Conservation (phyloP, 2,797 vertebrate species). For the Phataginus tetradactyla region DNA sequence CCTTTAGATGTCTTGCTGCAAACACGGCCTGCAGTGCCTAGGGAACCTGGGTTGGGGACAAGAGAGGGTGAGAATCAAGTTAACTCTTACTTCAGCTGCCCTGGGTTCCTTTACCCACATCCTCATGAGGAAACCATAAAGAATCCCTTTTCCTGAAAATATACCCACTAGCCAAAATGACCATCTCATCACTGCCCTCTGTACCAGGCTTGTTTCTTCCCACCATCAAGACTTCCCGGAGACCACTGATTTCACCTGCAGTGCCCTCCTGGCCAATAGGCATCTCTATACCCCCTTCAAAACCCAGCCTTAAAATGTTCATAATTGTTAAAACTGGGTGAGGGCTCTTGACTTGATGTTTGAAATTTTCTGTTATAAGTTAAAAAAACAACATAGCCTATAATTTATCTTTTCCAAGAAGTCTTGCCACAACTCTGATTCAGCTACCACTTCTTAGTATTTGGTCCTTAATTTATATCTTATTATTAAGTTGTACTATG, state of each 20-base stretch:
- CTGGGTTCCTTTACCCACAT: conserved; percentile 9
- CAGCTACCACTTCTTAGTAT: background rate
- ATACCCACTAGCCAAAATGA: background rate
- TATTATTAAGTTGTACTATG: conserved; percentile 37
- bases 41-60: conserved; percentile 89
- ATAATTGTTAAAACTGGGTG: background rate
- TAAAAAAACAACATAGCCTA: background rate
- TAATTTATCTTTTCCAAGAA: conserved; percentile 58
- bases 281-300: background rate
- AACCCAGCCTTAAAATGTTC: background rate
- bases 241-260: background rate
- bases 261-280: background rate
- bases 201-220: background rate
- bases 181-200: background rate
- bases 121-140: conserved; percentile 48
- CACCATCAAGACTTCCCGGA: background rate
- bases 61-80: conserved; percentile 12
- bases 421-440: conserved; percentile 27
- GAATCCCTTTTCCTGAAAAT: conserved; percentile 53
- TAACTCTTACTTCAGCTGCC: conserved; percentile 56
- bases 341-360: conserved; percentile 18
- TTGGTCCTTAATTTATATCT: conserved; percentile 42
- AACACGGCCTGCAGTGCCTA: conserved; percentile 96
- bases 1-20: conserved; percentile 95
- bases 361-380: conserved; percentile 16